Evolutionary conservation across 2,888 invertebrate species (phyloP), one percentile per base, ranked within the genome.

Genomic region (Papilio protenor): DNA sequence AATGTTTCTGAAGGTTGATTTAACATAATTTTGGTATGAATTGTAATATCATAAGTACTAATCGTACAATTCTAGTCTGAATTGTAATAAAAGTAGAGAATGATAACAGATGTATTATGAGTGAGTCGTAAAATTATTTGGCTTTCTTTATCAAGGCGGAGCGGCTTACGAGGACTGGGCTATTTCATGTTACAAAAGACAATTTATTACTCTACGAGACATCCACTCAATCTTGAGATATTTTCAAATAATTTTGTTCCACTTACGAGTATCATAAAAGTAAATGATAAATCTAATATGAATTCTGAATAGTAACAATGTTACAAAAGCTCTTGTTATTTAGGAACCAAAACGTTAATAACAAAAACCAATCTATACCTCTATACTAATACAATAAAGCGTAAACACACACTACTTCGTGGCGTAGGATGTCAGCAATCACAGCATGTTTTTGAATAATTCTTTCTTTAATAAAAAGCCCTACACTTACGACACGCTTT

Each of bases 71-170:
- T 66, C 66, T 3, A 49, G 49, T 8, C 55, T 66, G 52, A 66
- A 75, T 66, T 75, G 75, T 69, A 55, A 66, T 69, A 23, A 73
- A 64, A 33, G 21, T 59, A 49, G 1, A 1, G 47, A 55, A 75
- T 52, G 72, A 78, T 66, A 76, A 76, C 78, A 76, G 72, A 76
- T 66, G 71, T 72, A 72, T 72, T 75, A 73, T 73, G n/a, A 75
- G 49, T n/a, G 55, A 57, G 66, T 73, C 76, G 49, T 69, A 76
- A 71, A 78, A 78, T 73, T 78, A 78, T 73, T 78, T 76, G 57
- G 47, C 57, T 66, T 45, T 71, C 72, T 78, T 78, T 75, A 73
- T 76, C 59, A 78, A 69, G 59, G 10, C 64, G 40, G 21, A 64
- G 55, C 47, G 69, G 78, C 72, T 76, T 76, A 76, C 33, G 66